Evolutionary conservation across 1,140 invertebrate genomes (phyloP), one percentile per base, ranked within the genome.

Genomic region (Aleiodes sp.): DNA sequence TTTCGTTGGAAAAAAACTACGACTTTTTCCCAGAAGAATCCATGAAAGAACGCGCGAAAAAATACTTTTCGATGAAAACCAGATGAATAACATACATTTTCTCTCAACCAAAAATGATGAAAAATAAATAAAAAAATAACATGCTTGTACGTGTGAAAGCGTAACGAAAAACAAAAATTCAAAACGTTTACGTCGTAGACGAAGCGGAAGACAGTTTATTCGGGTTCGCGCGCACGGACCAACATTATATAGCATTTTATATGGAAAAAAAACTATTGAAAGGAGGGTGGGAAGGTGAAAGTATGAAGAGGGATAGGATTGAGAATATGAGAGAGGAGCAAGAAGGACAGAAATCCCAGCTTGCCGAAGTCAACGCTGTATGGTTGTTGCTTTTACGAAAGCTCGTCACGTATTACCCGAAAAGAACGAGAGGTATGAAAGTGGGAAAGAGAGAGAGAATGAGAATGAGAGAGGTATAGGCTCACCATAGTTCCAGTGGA

Each of bases 161-260:
- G n/a, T n/a, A 16, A 14, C 3, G 7, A 73, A 74, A 76, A 76
- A 70, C 70, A 71, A 75, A 76, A 75, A 78, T 75, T 65, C 65
- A 37, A 73, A 68, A 72, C 76, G 76, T 73, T 80, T 76, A 74
- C 70, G 72, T 57, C 69, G 68, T 72, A 72, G 69, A 73, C 72
- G 71, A 69, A 61, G 63, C 68, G 72, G 60, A 43, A 16, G 39
- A 12, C 39, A 16, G 39, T 43, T 43, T 16, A 43, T 43, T 43
- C 12, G 39, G 35, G 10, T 39, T 39, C 10, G 35, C 39, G 63
- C 64, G 62, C 62, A 70, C 64, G 74, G 37, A 72, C 69, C 66
- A 43, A 60, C 63, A 52, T 60, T 66, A 70, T 70, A 67, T 46
- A 75, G 63, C 46, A 57, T 37, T 39, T 21, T 62, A 26, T 28